phyloP scores from a whole-genome alignment of 1,140 invertebrate genomes.

The Tetraneura akinire region DNA sequence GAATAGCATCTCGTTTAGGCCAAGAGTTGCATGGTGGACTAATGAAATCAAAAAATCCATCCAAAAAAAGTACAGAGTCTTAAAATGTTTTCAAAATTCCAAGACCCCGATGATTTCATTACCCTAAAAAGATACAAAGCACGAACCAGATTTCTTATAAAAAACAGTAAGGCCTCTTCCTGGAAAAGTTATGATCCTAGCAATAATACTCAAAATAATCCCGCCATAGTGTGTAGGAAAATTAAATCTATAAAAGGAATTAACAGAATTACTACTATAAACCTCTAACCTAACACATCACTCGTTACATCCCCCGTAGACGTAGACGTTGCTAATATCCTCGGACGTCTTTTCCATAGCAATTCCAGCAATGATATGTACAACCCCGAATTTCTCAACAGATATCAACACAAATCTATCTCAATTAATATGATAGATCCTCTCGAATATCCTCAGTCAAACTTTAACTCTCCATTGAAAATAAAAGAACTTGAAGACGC shows the following conservation, averaged over 20 bases:
- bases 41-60: constrained; percentile 8
- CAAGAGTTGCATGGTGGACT: not conserved
- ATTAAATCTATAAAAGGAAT: constrained; percentile 16
- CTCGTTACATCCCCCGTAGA: not conserved
- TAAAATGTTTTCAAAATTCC: not conserved
- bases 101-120: not conserved
- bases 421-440: not conserved
- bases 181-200: not conserved
- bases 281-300: not conserved
- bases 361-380: not conserved
- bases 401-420: not conserved
- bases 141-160: not conserved
- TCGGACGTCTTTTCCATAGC: not conserved
- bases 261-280: not conserved
- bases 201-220: not conserved
- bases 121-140: not conserved
- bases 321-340: constrained; percentile 11
- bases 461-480: not conserved
- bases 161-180: not conserved
- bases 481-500: not conserved
- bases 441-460: not conserved
- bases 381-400: not conserved
- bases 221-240: not conserved
- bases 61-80: not conserved
- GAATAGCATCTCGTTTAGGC: not conserved